phyloP scores from a whole-genome alignment of 2,888 invertebrate genomes.

The Cyaniris semiargus region DNA sequence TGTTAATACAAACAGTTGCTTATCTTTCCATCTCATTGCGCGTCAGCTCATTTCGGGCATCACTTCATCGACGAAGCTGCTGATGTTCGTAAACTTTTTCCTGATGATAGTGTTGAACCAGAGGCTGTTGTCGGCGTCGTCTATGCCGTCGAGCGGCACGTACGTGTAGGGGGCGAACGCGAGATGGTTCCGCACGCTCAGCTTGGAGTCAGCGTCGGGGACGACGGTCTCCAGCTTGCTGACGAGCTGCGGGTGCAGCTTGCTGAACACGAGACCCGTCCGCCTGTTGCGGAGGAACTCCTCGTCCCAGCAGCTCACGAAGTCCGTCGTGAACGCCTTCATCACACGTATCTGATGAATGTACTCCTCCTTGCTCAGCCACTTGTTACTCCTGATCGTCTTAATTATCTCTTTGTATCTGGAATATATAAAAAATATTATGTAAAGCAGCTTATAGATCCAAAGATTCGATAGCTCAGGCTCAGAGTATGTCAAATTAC shows the following conservation, averaged over 20 bases:
- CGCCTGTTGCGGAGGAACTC: slow-evolving; percentile 51
- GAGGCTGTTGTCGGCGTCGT: slow-evolving; percentile 55
- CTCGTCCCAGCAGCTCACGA: slow-evolving; percentile 67
- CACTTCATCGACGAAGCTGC: slow-evolving; percentile 54
- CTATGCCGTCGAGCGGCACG: slow-evolving; percentile 47
- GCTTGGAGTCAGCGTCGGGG: slow-evolving; percentile 56
- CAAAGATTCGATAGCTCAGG: no score
- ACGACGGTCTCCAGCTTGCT: slow-evolving; percentile 54
- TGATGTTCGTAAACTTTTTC: slow-evolving; percentile 53
- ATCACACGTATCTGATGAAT: slow-evolving; percentile 50
- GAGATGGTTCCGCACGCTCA: slow-evolving; percentile 63
- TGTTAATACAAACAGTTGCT: neutral
- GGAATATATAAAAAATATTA: slow-evolving; percentile 39
- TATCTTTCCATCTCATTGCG: neutral
- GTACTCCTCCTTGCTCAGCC: slow-evolving; percentile 46
- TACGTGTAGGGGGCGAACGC: slow-evolving; percentile 66
- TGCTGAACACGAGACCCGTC: slow-evolving; percentile 57
- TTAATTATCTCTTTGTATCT: slow-evolving; percentile 63
- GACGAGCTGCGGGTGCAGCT: slow-evolving; percentile 57
- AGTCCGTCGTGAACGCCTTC: slow-evolving; percentile 57
- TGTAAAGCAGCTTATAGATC: no score
- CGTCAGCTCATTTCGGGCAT: slow-evolving; percentile 50
- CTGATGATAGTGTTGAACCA: slow-evolving; percentile 56
- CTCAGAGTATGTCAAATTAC: no score
- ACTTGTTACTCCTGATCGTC: slow-evolving; percentile 47